These are phyloP conservation scores for Seira ritae DNA, from an alignment of 2,888 invertebrate species.

Conservation along the genomic window DNA sequence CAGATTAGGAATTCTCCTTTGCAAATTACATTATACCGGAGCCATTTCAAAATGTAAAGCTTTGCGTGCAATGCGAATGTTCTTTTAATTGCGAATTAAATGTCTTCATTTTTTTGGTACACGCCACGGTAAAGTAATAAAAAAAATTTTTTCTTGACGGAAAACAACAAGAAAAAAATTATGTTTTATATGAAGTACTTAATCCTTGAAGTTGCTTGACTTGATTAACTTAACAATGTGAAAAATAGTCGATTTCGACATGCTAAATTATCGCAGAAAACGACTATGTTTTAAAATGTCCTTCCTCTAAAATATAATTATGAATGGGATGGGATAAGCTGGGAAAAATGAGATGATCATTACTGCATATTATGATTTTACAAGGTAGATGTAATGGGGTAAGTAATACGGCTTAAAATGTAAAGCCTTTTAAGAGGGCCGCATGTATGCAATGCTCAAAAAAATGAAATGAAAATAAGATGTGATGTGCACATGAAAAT, in stretches of 20 bases:
- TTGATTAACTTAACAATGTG: constrained; percentile 62
- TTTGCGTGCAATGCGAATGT: no score
- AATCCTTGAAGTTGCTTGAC: constrained; percentile 40
- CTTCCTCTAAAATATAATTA: no score
- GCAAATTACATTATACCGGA: no score
- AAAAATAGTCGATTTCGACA: constrained; percentile 60
- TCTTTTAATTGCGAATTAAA: no score
- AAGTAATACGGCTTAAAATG: not conserved
- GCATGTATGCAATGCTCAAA: not conserved
- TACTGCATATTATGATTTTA: no score
- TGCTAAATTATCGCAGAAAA: constrained; percentile 42
- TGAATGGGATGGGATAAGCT: no score
- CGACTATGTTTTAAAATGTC: no score
- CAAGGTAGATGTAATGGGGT: not conserved
- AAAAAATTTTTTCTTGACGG: not conserved
- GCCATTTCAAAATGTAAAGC: no score
- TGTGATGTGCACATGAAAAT: not conserved
- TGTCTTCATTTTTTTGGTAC: no score
- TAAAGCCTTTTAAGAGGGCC: not conserved
- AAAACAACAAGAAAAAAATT: not conserved
- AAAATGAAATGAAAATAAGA: not conserved
- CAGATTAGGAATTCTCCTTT: no score
- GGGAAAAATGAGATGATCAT: no score
- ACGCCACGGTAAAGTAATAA: no score
- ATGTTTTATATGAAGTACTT: not conserved